phyloP scores from a whole-genome alignment of 2,797 vertebrate genomes.

The Cetoscarus ocellatus region DNA sequence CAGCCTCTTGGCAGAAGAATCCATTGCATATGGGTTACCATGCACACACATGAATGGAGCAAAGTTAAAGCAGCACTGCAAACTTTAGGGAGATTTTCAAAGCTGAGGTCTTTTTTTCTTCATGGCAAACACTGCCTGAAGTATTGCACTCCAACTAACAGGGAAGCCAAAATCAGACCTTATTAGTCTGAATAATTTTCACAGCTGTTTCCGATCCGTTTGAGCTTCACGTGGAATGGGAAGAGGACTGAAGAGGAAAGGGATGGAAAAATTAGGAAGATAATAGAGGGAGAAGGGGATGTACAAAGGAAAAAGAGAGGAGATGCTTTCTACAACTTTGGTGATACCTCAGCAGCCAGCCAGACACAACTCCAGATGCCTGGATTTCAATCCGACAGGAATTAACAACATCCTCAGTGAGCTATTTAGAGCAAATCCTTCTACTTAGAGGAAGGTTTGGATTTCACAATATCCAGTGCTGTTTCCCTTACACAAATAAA shows the following conservation, averaged over 20 bases:
- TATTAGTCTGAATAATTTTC: constrained; percentile 68
- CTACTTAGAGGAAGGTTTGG: constrained; percentile 48
- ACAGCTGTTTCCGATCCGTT: constrained; percentile 83
- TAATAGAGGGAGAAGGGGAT: constrained; percentile 23
- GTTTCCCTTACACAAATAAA: constrained; percentile 57
- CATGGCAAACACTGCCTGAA: constrained; percentile 42
- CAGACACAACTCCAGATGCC: constrained; percentile 10
- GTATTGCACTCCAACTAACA: constrained; percentile 32
- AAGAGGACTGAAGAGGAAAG: constrained; percentile 24
- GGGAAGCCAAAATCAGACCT: constrained; percentile 50
- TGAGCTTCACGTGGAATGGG: constrained; percentile 54
- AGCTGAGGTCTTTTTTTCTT: constrained; percentile 30
- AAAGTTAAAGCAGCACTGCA: constrained; percentile 58
- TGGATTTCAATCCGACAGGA: constrained; percentile 20
- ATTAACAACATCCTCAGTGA: constrained; percentile 52
- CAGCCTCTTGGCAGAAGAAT: constrained; percentile 70
- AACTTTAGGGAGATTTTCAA: constrained; percentile 61
- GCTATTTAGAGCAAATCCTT: constrained; percentile 46
- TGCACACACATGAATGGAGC: constrained; percentile 43
- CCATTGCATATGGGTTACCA: constrained; percentile 68
- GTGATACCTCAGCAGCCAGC: constrained; percentile 32
- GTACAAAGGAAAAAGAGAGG: background rate
- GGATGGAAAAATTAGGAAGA: constrained; percentile 30
- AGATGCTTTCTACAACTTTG: constrained; percentile 24
- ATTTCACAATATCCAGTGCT: constrained; percentile 67